Conservation (phyloP, 2,797 vertebrate genomes). For the Rhyacichthys aspro region DNA sequence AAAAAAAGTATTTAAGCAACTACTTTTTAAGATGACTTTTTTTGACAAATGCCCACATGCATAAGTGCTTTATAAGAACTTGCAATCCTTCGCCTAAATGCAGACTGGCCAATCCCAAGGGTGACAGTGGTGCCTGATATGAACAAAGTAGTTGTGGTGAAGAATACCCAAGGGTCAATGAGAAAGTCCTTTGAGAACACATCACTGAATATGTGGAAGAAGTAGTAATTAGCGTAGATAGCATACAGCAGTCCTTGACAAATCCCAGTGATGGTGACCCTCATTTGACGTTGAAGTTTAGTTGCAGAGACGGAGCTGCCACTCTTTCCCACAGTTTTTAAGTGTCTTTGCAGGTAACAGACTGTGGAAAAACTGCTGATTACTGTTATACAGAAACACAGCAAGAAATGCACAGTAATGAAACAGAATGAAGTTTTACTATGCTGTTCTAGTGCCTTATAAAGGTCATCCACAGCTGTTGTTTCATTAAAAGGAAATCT, state of each 20-base stretch:
- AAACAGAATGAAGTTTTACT: fast-evolving
- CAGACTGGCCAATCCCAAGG: constrained; percentile 23
- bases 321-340: constrained; percentile 31
- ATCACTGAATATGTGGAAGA: fast-evolving
- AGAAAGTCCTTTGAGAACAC: fast-evolving
- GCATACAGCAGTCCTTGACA: constrained; percentile 49
- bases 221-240: constrained; percentile 13
- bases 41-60: neutral
- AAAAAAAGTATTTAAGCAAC: too few species aligned
- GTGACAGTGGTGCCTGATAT: constrained; percentile 17
- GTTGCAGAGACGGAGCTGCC: constrained; percentile 12
- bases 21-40: too few species aligned
- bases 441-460: neutral
- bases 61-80: constrained; percentile 15
- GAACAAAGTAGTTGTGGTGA: constrained; percentile 1
- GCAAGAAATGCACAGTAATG: neutral
- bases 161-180: fast-evolving
- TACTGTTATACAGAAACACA: constrained; percentile 30
- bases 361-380: constrained; percentile 37
- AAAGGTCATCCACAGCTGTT: too few species aligned
- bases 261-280: constrained; percentile 48
- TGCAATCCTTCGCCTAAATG: constrained; percentile 17
- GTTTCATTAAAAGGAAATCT: neutral
- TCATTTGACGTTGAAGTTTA: constrained; percentile 36
- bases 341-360: constrained; percentile 56